phyloP scores from a whole-genome alignment of 2,113 vertebrate species.

The Prolemur simus region DNA sequence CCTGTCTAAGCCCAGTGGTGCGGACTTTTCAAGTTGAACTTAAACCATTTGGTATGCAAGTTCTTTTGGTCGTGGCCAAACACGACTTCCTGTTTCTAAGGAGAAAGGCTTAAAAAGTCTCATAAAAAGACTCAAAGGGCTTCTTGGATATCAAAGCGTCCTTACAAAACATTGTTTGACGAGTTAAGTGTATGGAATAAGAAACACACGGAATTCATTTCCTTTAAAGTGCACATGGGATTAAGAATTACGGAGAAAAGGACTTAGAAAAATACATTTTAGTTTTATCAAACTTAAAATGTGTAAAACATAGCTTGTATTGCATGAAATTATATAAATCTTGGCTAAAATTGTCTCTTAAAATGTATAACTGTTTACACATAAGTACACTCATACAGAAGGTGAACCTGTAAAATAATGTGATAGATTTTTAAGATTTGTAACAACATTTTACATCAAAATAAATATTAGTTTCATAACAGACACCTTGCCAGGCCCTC shows the following conservation, averaged over 20 bases:
- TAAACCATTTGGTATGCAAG: conserved; percentile 54
- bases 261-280: conserved; percentile 57
- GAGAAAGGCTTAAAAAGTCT: conserved; percentile 74
- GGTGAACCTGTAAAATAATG: neutral
- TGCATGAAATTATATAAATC: conserved; percentile 41
- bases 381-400: neutral
- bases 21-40: conserved; percentile 56
- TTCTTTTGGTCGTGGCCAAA: conserved; percentile 67
- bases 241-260: conserved; percentile 68
- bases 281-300: conserved; percentile 64
- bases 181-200: conserved; percentile 73
- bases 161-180: conserved; percentile 70
- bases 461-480: neutral
- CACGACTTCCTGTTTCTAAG: conserved; percentile 74
- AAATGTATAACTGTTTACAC: neutral
- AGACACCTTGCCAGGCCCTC: neutral
- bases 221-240: conserved; percentile 75
- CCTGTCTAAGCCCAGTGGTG: neutral
- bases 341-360: neutral
- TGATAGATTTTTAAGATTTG: neutral
- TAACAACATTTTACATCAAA: neutral
- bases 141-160: conserved; percentile 79
- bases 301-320: conserved; percentile 31
- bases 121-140: conserved; percentile 78
- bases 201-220: conserved; percentile 78